Percentiles rank a stretch among this genome's conserved stretches.
Conservation (phyloP, 2,888 invertebrate genomes). For the Alviniconcha strummeri region DNA sequence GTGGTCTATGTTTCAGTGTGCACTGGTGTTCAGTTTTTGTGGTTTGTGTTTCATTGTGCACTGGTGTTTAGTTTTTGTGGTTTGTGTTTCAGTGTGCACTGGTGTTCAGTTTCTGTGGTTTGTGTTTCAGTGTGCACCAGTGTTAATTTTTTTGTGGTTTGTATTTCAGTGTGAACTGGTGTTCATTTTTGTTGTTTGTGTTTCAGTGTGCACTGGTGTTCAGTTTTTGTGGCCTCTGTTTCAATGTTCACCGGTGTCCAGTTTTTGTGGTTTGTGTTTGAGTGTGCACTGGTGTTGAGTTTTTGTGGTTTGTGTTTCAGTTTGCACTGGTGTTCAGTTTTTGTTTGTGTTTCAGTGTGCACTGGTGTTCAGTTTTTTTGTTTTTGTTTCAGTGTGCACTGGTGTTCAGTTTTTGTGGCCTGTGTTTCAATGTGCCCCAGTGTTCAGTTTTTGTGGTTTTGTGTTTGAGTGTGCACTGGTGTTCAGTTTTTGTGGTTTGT, state of each 20-base stretch:
- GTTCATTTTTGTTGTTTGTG: too few relatives aligned
- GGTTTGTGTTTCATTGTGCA: not conserved
- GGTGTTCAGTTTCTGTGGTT: not conserved
- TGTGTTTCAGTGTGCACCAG: too few relatives aligned
- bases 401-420: not conserved
- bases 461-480: not conserved
- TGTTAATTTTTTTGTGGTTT: too few relatives aligned
- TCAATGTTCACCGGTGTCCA: too few relatives aligned
- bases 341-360: too few relatives aligned
- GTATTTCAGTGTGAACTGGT: too few relatives aligned
- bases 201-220: not conserved
- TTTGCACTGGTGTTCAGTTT: too few relatives aligned
- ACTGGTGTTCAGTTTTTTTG: too few relatives aligned
- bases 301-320: too few relatives aligned
- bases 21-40: not conserved
- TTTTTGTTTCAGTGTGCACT: not conserved
- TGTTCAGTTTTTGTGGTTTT: not conserved
- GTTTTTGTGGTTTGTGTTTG: constrained; percentile 41
- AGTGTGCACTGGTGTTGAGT: constrained; percentile 77
- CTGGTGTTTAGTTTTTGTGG: too few relatives aligned
- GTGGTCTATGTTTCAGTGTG: too few relatives aligned
- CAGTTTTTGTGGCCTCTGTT: not conserved
- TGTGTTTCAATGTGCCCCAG: not conserved
- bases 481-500: not conserved
- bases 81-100: constrained; percentile 77